Evolutionary conservation across 2,888 invertebrate genomes (phyloP).

Genomic region (Drosophila koepferae): DNA sequence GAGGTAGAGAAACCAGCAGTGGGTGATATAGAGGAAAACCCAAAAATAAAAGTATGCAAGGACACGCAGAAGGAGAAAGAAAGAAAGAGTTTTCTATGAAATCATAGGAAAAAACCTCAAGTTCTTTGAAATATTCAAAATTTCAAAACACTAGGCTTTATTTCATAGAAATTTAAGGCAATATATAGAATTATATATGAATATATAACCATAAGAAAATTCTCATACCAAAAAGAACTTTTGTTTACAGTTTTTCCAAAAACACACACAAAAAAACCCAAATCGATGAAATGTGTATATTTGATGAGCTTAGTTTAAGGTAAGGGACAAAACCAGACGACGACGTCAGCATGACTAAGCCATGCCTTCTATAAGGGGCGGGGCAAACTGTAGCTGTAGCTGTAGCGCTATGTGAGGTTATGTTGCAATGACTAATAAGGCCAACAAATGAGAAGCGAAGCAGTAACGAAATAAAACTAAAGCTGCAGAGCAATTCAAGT

Average conservation of each 20-base stretch:
- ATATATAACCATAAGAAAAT: background rate
- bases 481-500: constrained; percentile 48
- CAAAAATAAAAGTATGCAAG: background rate
- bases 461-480: constrained; percentile 27
- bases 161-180: background rate
- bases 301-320: constrained; percentile 25
- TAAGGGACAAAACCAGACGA: constrained; percentile 21
- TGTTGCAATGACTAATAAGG: constrained; percentile 69
- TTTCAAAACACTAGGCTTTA: constrained; percentile 17
- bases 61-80: background rate
- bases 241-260: background rate
- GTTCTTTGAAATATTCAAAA: constrained; percentile 27
- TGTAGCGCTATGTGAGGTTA: constrained; percentile 26
- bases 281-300: constrained; percentile 16
- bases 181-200: background rate
- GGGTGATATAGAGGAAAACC: constrained; percentile 2
- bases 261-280: background rate
- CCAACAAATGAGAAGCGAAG: constrained; percentile 41
- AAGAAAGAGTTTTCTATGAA: background rate
- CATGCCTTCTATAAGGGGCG: background rate
- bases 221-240: background rate
- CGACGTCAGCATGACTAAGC: constrained; percentile 11
- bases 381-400: background rate
- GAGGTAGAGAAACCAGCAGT: background rate
- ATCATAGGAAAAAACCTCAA: background rate